phyloP scores from a whole-genome alignment of 35 echinoderm and acorn worm species.

The Patiria miniata region DNA sequence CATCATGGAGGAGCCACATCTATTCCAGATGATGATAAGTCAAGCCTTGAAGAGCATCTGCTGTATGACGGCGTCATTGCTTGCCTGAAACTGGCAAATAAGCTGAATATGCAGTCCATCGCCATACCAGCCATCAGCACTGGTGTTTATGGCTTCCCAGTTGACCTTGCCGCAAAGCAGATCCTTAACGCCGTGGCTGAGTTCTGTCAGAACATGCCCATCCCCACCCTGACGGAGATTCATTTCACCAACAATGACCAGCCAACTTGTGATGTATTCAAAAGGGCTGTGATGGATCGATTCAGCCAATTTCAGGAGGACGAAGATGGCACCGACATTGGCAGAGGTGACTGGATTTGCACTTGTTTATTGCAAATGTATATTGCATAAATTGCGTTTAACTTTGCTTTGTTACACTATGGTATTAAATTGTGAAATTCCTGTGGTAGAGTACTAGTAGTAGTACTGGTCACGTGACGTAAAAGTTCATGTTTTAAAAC shows the following conservation, averaged over 20 bases:
- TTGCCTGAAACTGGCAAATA: background rate
- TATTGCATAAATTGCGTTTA: too few relatives aligned
- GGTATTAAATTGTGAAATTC: too few relatives aligned
- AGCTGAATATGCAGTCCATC: slow-evolving; percentile 13
- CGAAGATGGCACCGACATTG: background rate
- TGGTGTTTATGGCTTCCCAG: slow-evolving; percentile 47
- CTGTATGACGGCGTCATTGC: slow-evolving; percentile 5
- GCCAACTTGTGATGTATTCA: slow-evolving; percentile 28
- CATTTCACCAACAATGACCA: slow-evolving; percentile 25
- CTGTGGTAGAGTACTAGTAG: too few relatives aligned
- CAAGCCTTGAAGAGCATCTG: background rate
- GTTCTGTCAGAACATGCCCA: background rate
- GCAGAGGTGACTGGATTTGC: too few relatives aligned
- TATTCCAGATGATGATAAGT: too few relatives aligned
- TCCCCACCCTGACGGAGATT: slow-evolving; percentile 1
- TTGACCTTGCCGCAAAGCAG: slow-evolving; percentile 26
- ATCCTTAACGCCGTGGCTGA: slow-evolving; percentile 20
- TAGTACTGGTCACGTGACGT: too few relatives aligned
- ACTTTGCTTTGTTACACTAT: too few relatives aligned
- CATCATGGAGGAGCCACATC: background rate
- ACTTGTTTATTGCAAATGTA: too few relatives aligned
- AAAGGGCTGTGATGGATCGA: background rate
- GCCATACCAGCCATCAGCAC: slow-evolving; percentile 54
- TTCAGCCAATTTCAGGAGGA: background rate
- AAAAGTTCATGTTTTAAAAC: too few relatives aligned